Conservation (phyloP, 2,113 vertebrate genomes). For the Lagopus muta region DNA sequence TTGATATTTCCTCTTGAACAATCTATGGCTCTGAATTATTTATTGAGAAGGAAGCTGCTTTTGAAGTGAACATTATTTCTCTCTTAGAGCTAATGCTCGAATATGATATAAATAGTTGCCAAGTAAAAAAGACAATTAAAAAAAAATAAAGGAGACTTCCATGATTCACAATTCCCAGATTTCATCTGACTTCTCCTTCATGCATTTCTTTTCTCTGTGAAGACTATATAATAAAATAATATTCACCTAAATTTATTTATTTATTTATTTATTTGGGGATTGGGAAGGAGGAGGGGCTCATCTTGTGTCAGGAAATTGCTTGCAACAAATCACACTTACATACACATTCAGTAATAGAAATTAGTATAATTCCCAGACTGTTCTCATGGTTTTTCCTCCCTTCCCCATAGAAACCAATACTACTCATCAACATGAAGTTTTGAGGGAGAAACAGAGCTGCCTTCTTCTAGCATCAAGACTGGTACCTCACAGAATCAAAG, state of each 20-base stretch:
- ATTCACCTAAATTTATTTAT: background rate
- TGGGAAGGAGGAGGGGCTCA: background rate
- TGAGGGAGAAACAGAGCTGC: background rate
- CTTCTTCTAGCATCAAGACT: background rate
- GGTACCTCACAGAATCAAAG: background rate
- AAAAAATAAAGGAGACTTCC: background rate
- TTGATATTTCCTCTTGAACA: conserved; percentile 61
- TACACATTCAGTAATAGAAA: background rate
- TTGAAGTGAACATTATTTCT: conserved; percentile 61
- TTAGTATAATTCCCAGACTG: background rate
- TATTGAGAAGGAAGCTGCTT: conserved; percentile 67
- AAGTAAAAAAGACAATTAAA: conserved; percentile 37
- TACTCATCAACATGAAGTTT: background rate
- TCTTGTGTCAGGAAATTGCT: background rate
- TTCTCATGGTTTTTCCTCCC: background rate
- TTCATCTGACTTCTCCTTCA: background rate
- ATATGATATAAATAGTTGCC: conserved; percentile 44
- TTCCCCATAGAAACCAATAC: background rate
- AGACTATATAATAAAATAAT: background rate
- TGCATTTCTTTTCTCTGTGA: background rate
- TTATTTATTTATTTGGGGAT: no score
- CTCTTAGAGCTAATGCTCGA: conserved; percentile 31
- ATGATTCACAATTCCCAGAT: background rate
- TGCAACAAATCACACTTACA: background rate
- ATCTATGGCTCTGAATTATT: conserved; percentile 68